Conservation (phyloP, 2,113 vertebrate species). For the Eira barbara region DNA sequence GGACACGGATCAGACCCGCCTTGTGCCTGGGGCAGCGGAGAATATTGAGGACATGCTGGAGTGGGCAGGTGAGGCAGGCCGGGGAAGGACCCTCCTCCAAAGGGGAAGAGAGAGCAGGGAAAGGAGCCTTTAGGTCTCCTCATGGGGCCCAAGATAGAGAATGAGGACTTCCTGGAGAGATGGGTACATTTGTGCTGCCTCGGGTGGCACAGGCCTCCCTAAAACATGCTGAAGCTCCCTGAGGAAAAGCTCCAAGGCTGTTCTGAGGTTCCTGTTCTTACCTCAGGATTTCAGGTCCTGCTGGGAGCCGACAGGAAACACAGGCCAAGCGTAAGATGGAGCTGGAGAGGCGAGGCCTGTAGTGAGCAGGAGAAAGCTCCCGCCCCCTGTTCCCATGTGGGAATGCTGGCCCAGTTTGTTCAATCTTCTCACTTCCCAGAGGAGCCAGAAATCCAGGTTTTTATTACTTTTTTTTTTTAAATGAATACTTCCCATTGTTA, state of each 20-base stretch:
- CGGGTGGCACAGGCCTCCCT: accelerated
- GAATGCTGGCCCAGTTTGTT: neutral
- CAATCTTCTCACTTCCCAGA: neutral
- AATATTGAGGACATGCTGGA: constrained; percentile 93
- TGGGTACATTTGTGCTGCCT: neutral
- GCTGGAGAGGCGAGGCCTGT: neutral
- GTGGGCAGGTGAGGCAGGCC: constrained; percentile 90
- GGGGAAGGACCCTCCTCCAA: neutral
- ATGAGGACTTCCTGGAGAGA: neutral
- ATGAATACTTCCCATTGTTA: constrained; percentile 23
- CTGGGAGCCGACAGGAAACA: neutral
- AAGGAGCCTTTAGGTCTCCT: neutral
- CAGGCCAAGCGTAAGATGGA: neutral
- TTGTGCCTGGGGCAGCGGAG: constrained; percentile 89
- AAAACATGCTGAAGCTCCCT: neutral
- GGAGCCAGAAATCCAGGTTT: neutral
- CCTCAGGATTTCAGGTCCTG: neutral
- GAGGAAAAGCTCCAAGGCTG: neutral
- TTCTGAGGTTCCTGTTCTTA: neutral
- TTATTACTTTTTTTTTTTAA: neutral
- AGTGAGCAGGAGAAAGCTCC: neutral
- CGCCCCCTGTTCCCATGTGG: neutral
- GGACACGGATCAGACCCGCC: constrained; percentile 92
- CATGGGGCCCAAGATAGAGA: neutral
- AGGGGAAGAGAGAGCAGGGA: too few relatives aligned